A percentile compares a stretch with the other conserved stretches of the same genome.
phyloP scores from a whole-genome alignment of 1,140 invertebrate genomes.

The Pinna nobilis region DNA sequence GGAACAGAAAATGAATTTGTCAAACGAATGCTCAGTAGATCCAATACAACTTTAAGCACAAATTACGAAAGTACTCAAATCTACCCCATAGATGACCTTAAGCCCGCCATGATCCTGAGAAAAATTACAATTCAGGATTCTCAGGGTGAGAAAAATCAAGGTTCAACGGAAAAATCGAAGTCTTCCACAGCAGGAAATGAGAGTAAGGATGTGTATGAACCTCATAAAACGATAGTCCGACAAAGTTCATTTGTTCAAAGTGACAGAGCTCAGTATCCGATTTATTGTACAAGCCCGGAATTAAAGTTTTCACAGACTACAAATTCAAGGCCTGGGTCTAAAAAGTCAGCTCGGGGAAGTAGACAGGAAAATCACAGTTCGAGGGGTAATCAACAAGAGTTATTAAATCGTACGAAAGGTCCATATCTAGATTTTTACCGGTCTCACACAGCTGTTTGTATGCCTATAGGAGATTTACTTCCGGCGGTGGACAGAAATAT shows the following conservation, averaged over 20 bases:
- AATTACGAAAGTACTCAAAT: neutral
- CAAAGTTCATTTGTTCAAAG: constrained; percentile 29
- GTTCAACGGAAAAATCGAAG: neutral
- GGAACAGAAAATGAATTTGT: neutral
- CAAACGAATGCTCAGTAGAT: constrained; percentile 7
- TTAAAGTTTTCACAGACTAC: constrained; percentile 26
- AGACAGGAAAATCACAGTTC: neutral
- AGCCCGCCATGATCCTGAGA: constrained; percentile 9
- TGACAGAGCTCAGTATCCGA: constrained; percentile 32
- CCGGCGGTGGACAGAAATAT: constrained; percentile 37
- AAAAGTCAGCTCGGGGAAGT: constrained; percentile 8
- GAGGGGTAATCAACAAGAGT: constrained; percentile 14
- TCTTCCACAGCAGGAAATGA: neutral
- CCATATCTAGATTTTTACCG: constrained; percentile 34
- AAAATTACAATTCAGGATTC: constrained; percentile 35
- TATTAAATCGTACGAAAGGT: neutral
- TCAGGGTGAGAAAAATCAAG: neutral
- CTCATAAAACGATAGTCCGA: constrained; percentile 30
- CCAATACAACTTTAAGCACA: neutral
- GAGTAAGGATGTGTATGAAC: constrained; percentile 27
- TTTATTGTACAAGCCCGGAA: constrained; percentile 32
- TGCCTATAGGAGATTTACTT: constrained; percentile 36
- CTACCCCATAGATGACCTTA: constrained; percentile 8
- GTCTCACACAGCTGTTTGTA: constrained; percentile 32
- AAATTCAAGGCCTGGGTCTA: constrained; percentile 32